Percentiles rank a stretch among this genome's conserved stretches.
Evolutionary conservation across 2,888 invertebrate species (phyloP).

Genomic region (Sarcophaga subvicina): DNA sequence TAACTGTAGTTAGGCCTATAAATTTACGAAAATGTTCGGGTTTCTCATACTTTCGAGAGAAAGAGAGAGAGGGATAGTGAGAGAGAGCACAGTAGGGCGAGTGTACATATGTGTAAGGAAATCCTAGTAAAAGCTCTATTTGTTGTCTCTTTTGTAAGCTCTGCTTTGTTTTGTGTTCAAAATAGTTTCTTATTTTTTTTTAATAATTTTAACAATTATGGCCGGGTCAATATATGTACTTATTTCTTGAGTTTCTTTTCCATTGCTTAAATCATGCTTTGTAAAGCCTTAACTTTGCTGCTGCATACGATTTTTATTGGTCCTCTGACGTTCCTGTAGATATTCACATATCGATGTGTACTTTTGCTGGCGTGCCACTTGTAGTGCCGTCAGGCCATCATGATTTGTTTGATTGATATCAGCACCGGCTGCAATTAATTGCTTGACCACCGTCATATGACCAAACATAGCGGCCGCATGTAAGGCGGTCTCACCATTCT

Average conservation of each 20-base stretch:
- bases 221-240: conserved; percentile 34
- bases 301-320: conserved; percentile 41
- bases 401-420: conserved; percentile 87
- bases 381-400: conserved; percentile 87
- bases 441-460: conserved; percentile 89
- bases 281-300: conserved; percentile 53
- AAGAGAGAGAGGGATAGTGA: neutral
- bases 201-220: conserved; percentile 44
- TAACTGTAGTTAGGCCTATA: neutral
- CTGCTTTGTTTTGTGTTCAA: conserved; percentile 39
- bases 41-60: neutral
- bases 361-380: conserved; percentile 84
- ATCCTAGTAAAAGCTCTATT: conserved; percentile 49
- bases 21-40: conserved; percentile 15
- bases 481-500: conserved; percentile 96
- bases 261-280: neutral
- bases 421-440: conserved; percentile 87
- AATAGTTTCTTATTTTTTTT: conserved; percentile 23
- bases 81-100: neutral
- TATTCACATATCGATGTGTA: conserved; percentile 81
- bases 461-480: conserved; percentile 96
- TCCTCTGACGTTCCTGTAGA: conserved; percentile 77
- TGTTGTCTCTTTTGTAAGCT: conserved; percentile 54
- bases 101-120: neutral
- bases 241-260: neutral